phyloP scores from a whole-genome alignment of 2,888 invertebrate genomes.

The Amiota minor region DNA sequence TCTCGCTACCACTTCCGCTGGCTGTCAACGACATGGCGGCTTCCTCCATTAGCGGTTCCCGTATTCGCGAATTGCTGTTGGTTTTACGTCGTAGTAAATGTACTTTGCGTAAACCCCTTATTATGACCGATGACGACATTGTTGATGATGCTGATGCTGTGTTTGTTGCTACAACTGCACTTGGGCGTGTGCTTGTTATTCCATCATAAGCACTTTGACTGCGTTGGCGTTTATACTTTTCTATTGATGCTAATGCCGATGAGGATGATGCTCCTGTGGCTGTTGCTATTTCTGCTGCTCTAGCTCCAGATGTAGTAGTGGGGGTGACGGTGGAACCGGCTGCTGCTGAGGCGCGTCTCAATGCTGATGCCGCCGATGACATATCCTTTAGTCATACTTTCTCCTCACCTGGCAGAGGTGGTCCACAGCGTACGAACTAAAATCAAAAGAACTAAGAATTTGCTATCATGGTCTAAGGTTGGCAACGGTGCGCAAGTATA shows the following conservation, averaged over 20 bases:
- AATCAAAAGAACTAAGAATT: slow-evolving; percentile 74
- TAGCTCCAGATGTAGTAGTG: slow-evolving; percentile 41
- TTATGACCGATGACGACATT: slow-evolving; percentile 43
- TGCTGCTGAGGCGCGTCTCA: slow-evolving; percentile 69
- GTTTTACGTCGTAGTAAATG: slow-evolving; percentile 69
- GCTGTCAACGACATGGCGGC: slow-evolving; percentile 45
- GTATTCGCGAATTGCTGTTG: slow-evolving; percentile 66
- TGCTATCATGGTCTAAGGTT: slow-evolving; percentile 68
- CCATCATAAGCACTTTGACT: slow-evolving; percentile 47
- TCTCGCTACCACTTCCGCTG: slow-evolving; percentile 27
- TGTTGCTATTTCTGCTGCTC: slow-evolving; percentile 39
- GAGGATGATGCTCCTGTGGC: slow-evolving; percentile 35
- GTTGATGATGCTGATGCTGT: slow-evolving; percentile 30
- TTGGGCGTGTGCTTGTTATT: slow-evolving; percentile 27
- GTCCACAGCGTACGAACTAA: slow-evolving; percentile 86
- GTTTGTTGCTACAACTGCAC: slow-evolving; percentile 28
- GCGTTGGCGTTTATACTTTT: slow-evolving; percentile 45
- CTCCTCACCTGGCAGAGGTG: slow-evolving; percentile 82
- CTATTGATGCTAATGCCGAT: slow-evolving; percentile 37
- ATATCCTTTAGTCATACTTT: slow-evolving; percentile 85
- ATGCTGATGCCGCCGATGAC: slow-evolving; percentile 47
- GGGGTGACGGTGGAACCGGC: slow-evolving; percentile 44
- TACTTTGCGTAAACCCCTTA: slow-evolving; percentile 61
- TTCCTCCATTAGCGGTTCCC: slow-evolving; percentile 71
- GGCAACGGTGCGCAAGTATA: slow-evolving; percentile 57